Conservation (phyloP, 2,113 vertebrate species). For the Rhea pennata region DNA sequence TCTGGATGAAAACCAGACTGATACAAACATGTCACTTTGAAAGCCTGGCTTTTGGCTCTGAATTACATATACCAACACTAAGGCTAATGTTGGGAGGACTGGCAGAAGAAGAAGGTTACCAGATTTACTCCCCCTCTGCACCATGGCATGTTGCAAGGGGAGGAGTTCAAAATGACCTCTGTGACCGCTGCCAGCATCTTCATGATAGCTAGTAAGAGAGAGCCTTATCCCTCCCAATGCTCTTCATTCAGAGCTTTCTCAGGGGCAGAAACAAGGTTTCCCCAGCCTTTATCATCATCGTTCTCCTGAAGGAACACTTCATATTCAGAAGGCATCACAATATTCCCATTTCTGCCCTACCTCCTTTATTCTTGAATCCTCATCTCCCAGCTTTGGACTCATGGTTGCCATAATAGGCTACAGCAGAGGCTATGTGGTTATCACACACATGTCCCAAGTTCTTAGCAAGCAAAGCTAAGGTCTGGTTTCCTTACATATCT, state of each 20-base stretch:
- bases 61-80: not conserved
- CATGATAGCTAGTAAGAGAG: not conserved
- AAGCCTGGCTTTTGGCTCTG: not conserved
- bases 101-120: not conserved
- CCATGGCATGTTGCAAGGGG: slow-evolving; percentile 23
- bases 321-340: not conserved
- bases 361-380: not conserved
- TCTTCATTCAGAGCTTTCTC: not conserved
- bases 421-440: not conserved
- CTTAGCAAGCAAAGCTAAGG: not conserved
- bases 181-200: not conserved
- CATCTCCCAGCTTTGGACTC: not conserved
- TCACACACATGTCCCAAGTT: not conserved
- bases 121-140: slow-evolving; percentile 33
- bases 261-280: not conserved
- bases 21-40: not conserved
- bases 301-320: not conserved
- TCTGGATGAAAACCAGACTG: not conserved
- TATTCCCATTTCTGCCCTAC: not conserved
- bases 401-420: not conserved
- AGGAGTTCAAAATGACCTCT: slow-evolving; percentile 50
- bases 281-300: not conserved
- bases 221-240: not conserved
- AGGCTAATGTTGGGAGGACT: not conserved
- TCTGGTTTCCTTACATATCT: slow-evolving; percentile 2